These are phyloP conservation scores for Mormyrops attenuatus DNA, from an alignment of 2,797 vertebrate genomes.

Conservation along the genomic window DNA sequence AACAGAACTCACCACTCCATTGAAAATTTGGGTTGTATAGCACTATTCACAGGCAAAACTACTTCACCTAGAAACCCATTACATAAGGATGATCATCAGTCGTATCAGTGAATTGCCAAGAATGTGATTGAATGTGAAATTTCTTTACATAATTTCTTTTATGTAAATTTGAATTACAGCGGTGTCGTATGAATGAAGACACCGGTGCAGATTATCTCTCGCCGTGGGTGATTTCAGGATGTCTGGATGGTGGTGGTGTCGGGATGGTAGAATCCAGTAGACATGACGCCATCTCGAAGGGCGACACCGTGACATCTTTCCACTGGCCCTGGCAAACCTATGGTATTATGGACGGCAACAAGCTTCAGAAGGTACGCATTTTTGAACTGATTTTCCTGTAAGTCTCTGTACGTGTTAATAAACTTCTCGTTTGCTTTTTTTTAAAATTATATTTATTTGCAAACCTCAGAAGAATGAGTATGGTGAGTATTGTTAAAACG, in stretches of 20 bases:
- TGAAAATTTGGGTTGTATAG: not conserved
- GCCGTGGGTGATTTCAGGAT: slow-evolving; percentile 74
- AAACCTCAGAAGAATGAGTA: not conserved
- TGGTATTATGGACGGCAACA: slow-evolving; percentile 65
- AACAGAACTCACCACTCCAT: not conserved
- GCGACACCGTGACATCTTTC: slow-evolving; percentile 78
- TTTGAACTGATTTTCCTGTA: not conserved
- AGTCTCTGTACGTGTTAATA: not conserved
- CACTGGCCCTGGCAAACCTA: slow-evolving; percentile 88
- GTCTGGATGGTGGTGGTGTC: slow-evolving; percentile 78
- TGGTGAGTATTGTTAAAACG: not conserved
- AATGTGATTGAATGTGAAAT: not conserved
- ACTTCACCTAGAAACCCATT: not conserved
- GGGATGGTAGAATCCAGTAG: slow-evolving; percentile 79
- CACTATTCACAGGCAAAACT: not conserved
- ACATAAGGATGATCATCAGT: not conserved
- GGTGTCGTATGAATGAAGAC: slow-evolving; percentile 89
- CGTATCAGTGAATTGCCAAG: not conserved
- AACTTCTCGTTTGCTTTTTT: not conserved
- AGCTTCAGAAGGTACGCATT: slow-evolving; percentile 73
- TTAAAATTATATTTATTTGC: not conserved
- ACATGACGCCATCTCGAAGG: slow-evolving; percentile 48
- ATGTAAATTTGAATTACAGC: slow-evolving; percentile 56
- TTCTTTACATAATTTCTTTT: not conserved
- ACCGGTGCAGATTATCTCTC: slow-evolving; percentile 71